phyloP scores from a whole-genome alignment of 2,113 vertebrate species.

The Pluvianellus socialis region DNA sequence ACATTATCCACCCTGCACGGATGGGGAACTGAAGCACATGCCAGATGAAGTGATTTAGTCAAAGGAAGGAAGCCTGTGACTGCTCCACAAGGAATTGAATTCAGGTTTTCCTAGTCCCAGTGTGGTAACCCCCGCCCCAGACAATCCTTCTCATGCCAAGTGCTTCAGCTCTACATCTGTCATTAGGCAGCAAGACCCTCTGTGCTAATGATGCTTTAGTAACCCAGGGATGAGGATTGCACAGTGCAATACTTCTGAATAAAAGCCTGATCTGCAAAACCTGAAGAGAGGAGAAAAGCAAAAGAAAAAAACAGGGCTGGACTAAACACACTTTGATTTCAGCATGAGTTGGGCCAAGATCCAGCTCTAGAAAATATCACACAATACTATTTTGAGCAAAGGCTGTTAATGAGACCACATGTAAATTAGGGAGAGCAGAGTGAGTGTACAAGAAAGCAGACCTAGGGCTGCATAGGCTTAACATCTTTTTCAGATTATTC shows the following conservation, averaged over 20 bases:
- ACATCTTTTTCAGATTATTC: constrained; percentile 13
- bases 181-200: neutral
- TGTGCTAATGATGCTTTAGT: neutral
- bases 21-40: neutral
- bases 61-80: constrained; percentile 19
- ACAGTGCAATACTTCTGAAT: neutral
- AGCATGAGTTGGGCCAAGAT: neutral
- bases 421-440: neutral
- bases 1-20: neutral
- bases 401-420: neutral
- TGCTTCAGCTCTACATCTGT: neutral
- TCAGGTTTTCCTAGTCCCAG: neutral
- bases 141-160: neutral
- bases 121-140: neutral
- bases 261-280: neutral
- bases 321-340: neutral
- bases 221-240: neutral
- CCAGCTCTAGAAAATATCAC: neutral
- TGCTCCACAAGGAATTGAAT: neutral
- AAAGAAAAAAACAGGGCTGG: neutral
- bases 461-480: neutral
- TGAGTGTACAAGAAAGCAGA: neutral
- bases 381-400: neutral
- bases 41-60: constrained; percentile 7
- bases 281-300: neutral